phyloP scores from a whole-genome alignment of 2,888 invertebrate genomes.

The Alentia gelatinosa region DNA sequence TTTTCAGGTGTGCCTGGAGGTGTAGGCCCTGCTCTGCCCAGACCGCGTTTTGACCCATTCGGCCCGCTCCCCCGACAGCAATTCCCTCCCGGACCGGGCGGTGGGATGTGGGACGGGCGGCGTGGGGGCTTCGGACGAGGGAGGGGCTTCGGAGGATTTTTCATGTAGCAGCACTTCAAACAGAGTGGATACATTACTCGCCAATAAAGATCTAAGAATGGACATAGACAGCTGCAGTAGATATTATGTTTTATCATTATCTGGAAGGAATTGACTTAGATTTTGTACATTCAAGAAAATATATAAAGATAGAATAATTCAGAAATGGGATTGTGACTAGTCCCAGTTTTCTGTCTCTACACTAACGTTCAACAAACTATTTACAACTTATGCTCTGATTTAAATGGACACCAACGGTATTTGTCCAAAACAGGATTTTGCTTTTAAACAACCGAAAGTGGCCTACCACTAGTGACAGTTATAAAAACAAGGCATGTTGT shows the following conservation, averaged over 20 bases:
- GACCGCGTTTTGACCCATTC: conserved; percentile 64
- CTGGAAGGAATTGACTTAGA: background rate
- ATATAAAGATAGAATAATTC: too few species aligned
- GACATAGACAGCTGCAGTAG: background rate
- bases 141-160: background rate
- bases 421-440: too few species aligned
- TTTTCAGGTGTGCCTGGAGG: conserved; percentile 41
- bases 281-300: background rate
- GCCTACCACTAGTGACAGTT: too few species aligned
- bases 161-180: background rate
- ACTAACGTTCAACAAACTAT: too few species aligned
- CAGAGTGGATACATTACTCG: too few species aligned
- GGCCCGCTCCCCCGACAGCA: conserved; percentile 61
- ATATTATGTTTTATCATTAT: background rate
- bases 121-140: background rate
- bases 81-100: conserved; percentile 51
- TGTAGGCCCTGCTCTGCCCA: conserved; percentile 41
- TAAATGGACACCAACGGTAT: too few species aligned
- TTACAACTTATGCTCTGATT: too few species aligned
- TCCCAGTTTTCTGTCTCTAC: too few species aligned
- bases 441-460: too few species aligned
- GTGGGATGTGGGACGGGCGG: conserved; percentile 21
- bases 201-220: too few species aligned
- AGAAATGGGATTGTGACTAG: too few species aligned
- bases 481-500: too few species aligned